These are phyloP conservation scores for Strongylocentrotus purpuratus DNA, from an alignment of 35 echinoderm and acorn worm genomes.

Conservation along the genomic window DNA sequence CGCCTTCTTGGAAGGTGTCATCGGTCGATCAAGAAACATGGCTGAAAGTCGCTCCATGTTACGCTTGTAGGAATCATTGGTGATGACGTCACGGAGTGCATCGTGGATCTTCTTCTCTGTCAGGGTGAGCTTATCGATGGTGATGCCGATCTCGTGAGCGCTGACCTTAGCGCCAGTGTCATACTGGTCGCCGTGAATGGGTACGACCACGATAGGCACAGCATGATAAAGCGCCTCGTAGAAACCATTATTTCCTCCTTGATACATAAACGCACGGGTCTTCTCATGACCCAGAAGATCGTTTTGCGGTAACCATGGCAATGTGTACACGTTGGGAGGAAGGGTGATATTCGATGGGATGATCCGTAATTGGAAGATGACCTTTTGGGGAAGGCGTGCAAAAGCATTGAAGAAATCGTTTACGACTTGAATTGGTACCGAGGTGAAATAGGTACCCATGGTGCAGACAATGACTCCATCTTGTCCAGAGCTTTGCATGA, in stretches of 20 bases:
- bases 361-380: not conserved
- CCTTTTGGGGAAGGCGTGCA: constrained; percentile 34
- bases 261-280: constrained; percentile 49
- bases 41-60: constrained; percentile 32
- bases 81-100: constrained; percentile 2
- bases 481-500: constrained; percentile 29
- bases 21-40: constrained; percentile 57
- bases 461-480: constrained; percentile 46
- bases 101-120: constrained; percentile 17
- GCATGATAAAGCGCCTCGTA: constrained; percentile 57
- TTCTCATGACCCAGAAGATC: constrained; percentile 60
- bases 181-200: constrained; percentile 64
- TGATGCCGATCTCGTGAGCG: constrained; percentile 49
- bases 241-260: constrained; percentile 67
- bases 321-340: constrained; percentile 1
- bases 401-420: not conserved
- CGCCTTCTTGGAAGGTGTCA: constrained; percentile 34
- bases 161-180: constrained; percentile 45
- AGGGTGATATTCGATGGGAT: not conserved
- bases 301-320: constrained; percentile 53
- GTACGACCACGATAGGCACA: constrained; percentile 65
- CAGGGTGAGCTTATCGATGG: constrained; percentile 38
- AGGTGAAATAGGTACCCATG: constrained; percentile 41
- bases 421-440: constrained; percentile 27
- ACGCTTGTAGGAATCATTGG: constrained; percentile 9